These are phyloP conservation scores for Latrodectus geometricus DNA, from an alignment of 1,140 invertebrate genomes.

Conservation along the genomic window DNA sequence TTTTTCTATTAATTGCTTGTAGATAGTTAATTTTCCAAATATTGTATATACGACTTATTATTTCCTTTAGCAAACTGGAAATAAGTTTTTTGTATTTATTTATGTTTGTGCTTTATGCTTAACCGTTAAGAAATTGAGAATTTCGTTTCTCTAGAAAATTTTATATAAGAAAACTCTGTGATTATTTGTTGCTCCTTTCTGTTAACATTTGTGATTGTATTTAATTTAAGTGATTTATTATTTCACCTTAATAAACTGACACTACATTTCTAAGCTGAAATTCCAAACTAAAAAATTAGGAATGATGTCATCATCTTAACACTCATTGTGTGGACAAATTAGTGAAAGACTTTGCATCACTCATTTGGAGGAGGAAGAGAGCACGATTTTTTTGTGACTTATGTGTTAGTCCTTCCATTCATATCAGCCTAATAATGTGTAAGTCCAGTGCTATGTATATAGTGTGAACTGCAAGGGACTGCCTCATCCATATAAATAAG, in stretches of 20 bases:
- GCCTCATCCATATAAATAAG: conserved; percentile 35
- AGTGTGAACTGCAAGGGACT: conserved; percentile 52
- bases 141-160: background rate
- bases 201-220: conserved; percentile 26
- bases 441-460: conserved; percentile 61
- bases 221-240: conserved; percentile 5
- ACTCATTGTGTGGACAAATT: background rate
- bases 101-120: conserved; percentile 3
- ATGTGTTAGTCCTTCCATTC: conserved; percentile 61
- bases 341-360: conserved; percentile 19
- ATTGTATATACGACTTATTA: background rate
- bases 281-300: background rate
- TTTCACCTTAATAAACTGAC: background rate
- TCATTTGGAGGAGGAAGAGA: conserved; percentile 16
- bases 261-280: background rate
- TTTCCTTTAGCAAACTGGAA: background rate
- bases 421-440: conserved; percentile 53
- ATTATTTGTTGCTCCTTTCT: conserved; percentile 53
- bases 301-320: background rate
- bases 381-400: conserved; percentile 49
- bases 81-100: conserved; percentile 25
- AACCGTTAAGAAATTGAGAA: conserved; percentile 10
- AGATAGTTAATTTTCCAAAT: background rate
- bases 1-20: too few relatives aligned
- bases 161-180: conserved; percentile 22